Percentiles rank a stretch among this genome's conserved stretches.
Conservation (phyloP, 1,140 invertebrate genomes). For the honey bee (Apis mellifera) region Amel_HAv3.1 CM009942.2:10988501-10989000, state of each 20-base stretch:
- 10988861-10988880: constrained; percentile 42
- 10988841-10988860: constrained; percentile 52
- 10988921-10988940: constrained; percentile 22
- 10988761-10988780: constrained; percentile 57
- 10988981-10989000: constrained; percentile 17
- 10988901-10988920: constrained; percentile 30
- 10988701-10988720: constrained; percentile 56
- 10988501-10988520: constrained; percentile 53
- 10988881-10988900: constrained; percentile 47
- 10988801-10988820: constrained; percentile 56
- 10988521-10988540: constrained; percentile 74
- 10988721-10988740: constrained; percentile 47
- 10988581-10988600: constrained; percentile 73
- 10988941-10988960: constrained; percentile 21
- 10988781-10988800: constrained; percentile 54
- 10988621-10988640: constrained; percentile 82
- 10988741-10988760: constrained; percentile 37
- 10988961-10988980: constrained; percentile 13
- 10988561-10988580: constrained; percentile 72
- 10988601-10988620: constrained; percentile 66
- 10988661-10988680: constrained; percentile 79
- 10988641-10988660: constrained; percentile 79
- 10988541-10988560: constrained; percentile 68
- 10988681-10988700: constrained; percentile 67
- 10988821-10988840: constrained; percentile 24